A percentile compares a stretch with the other conserved stretches of the same genome.
Evolutionary conservation across 2,797 vertebrate species (phyloP).

Genomic region (Scomberomorus guttatus): DNA sequence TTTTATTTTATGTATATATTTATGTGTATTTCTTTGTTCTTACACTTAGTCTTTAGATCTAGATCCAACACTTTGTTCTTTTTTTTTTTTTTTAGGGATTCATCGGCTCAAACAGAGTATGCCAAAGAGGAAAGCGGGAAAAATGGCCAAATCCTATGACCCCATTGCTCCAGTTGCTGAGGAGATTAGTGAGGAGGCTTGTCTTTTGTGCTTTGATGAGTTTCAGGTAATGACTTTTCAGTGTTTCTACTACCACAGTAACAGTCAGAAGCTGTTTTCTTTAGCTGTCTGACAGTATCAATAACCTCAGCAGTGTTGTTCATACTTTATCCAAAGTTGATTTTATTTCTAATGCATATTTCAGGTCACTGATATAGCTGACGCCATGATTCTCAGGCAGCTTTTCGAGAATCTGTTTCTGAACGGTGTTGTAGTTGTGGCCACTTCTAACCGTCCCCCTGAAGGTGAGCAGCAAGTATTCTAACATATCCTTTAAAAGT

Average conservation of each 20-base stretch:
- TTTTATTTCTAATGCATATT: slow-evolving; percentile 16
- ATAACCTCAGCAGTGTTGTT: background rate
- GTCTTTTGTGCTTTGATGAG: slow-evolving; percentile 97
- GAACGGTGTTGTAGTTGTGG: slow-evolving; percentile 96
- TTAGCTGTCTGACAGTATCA: background rate
- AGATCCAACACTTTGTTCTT: background rate
- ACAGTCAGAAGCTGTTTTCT: background rate
- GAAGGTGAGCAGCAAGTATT: slow-evolving; percentile 78
- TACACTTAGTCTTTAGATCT: background rate
- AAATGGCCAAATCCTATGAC: slow-evolving; percentile 96
- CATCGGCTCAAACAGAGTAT: slow-evolving; percentile 96
- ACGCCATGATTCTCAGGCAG: slow-evolving; percentile 99
- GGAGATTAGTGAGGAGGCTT: slow-evolving; percentile 94
- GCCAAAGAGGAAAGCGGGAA: slow-evolving; percentile 93
- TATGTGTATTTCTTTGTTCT: background rate
- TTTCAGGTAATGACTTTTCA: slow-evolving; percentile 91
- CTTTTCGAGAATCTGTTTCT: slow-evolving; percentile 98
- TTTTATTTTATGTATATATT: background rate
- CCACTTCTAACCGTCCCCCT: slow-evolving; percentile 96
- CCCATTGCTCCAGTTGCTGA: slow-evolving; percentile 96
- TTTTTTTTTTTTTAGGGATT: slow-evolving; percentile 87
- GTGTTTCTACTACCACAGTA: background rate
- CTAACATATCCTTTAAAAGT: background rate
- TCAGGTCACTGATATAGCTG: slow-evolving; percentile 98
- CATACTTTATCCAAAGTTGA: background rate